Evolutionary conservation across 2,888 invertebrate species (phyloP), one percentile per base, ranked within the genome.

Genomic region (Ashinkailepas kermadecensis): DNA sequence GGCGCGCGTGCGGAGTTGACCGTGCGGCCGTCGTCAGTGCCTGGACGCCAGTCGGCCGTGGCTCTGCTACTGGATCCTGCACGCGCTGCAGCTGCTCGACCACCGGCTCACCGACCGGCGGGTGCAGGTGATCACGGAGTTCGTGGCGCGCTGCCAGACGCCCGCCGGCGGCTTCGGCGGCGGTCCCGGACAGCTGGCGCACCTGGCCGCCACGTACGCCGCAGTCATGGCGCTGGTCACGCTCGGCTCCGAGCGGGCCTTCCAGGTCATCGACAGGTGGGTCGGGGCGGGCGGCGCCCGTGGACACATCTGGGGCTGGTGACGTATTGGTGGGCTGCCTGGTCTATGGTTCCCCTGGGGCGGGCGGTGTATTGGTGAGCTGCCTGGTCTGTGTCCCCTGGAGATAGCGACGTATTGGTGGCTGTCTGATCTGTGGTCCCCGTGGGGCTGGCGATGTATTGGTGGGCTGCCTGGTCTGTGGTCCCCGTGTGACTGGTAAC

Each of bases 201-300:
- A 99, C 89, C 90, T 99, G 83, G 99, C 99, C 0, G 93, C 99
- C 8, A 99, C 99, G 0, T 99, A 98, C 89, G 99, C 98, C 80
- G 97, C 99, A 83, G 92, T 99, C 0, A 96, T 95, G 90, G 93
- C 96, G 57, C 89, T 99, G 11, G 94, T 95, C 86, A 95, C 94
- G 82, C 92, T 99, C 85, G 95, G 95, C 81, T 93, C 92, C n/a
- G 90, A 92, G 85, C 93, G 94, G 87, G 96, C 98, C 3, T 95
- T 94, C 86, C 89, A 92, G 84, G 91, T 94, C n/a, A 94, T 99
- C 83, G 91, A 99, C 87, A 92, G 95, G 92, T 91, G 87, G 85
- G 84, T 83, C 1, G 39, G 0, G 39, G 39, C 39, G 39, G 39
- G 39, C 39, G 39, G 39, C 39, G 39, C 4, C 39, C n/a, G n/a